These are phyloP conservation scores for Hippocampus barbouri DNA, from an alignment of 2,113 vertebrate species.

Conservation along the genomic window DNA sequence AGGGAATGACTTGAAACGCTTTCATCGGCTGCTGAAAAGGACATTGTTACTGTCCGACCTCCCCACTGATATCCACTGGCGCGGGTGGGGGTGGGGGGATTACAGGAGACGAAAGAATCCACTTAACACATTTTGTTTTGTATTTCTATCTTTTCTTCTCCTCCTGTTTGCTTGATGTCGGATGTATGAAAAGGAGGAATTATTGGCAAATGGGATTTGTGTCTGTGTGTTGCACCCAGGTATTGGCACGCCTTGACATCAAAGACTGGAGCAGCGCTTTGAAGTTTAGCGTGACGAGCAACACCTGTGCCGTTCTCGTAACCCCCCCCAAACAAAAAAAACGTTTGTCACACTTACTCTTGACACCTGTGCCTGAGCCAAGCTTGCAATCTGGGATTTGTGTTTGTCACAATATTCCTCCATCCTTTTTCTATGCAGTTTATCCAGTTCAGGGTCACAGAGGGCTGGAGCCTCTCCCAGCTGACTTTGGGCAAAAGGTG, in stretches of 20 bases:
- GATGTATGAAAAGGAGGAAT: slow-evolving; percentile 56
- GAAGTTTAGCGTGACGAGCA: slow-evolving; percentile 63
- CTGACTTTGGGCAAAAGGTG: neutral
- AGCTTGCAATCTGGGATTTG: slow-evolving; percentile 29
- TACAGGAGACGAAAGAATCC: slow-evolving; percentile 64
- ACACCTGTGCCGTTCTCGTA: slow-evolving; percentile 51
- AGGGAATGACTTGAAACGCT: slow-evolving; percentile 57
- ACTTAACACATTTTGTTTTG: slow-evolving; percentile 69
- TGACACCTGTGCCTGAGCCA: slow-evolving; percentile 53
- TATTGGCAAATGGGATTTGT: slow-evolving; percentile 57
- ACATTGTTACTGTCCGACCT: slow-evolving; percentile 64
- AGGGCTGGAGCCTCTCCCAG: neutral
- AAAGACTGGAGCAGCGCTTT: slow-evolving; percentile 63
- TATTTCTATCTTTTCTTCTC: slow-evolving; percentile 55
- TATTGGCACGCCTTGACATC: slow-evolving; percentile 59
- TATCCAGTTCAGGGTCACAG: slow-evolving; percentile 1
- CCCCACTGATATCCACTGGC: slow-evolving; percentile 38
- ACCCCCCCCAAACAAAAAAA: slow-evolving; percentile 25
- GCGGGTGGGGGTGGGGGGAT: slow-evolving; percentile 35
- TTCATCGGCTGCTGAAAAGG: slow-evolving; percentile 64
- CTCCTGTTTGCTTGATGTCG: slow-evolving; percentile 52
- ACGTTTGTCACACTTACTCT: slow-evolving; percentile 51
- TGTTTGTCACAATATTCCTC: slow-evolving; percentile 27
- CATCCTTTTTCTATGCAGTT: neutral
- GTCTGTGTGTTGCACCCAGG: slow-evolving; percentile 58